Percentiles rank a stretch among this genome's conserved stretches.
Conservation (phyloP, 2,888 invertebrate species). For the Trachelus troglodyta region DNA sequence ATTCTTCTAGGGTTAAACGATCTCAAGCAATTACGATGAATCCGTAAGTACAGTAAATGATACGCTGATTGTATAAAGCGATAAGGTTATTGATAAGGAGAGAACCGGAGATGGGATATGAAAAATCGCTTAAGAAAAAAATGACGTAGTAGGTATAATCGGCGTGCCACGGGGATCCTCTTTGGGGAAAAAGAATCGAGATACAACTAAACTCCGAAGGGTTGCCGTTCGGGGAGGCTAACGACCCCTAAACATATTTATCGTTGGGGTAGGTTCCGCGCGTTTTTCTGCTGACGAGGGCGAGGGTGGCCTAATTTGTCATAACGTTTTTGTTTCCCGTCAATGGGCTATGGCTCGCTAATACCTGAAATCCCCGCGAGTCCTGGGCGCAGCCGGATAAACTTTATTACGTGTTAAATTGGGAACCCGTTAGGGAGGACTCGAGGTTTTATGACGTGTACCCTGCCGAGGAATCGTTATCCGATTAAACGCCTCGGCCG, state of each 20-base stretch:
- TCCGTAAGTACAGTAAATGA: too few relatives aligned
- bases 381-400: slow-evolving; percentile 29
- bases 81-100: background rate
- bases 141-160: background rate
- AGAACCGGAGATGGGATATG: background rate
- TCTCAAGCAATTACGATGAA: too few relatives aligned
- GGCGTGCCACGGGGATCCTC: background rate
- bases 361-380: slow-evolving; percentile 40
- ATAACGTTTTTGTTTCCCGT: slow-evolving; percentile 52
- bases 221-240: slow-evolving; percentile 35
- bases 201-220: slow-evolving; percentile 30
- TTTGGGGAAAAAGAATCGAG: slow-evolving; percentile 21
- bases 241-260: slow-evolving; percentile 52
- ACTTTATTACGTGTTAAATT: slow-evolving; percentile 54
- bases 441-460: slow-evolving; percentile 47
- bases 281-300: slow-evolving; percentile 41
- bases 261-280: slow-evolving; percentile 55
- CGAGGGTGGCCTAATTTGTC: slow-evolving; percentile 57
- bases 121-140: background rate
- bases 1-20: rapidly evolving
- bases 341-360: slow-evolving; percentile 36
- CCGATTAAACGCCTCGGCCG: slow-evolving; percentile 49
- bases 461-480: slow-evolving; percentile 14
- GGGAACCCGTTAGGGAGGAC: slow-evolving; percentile 22
- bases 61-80: too few relatives aligned